Conservation (phyloP, 2,888 invertebrate genomes). For the Tridacna gigas region DNA sequence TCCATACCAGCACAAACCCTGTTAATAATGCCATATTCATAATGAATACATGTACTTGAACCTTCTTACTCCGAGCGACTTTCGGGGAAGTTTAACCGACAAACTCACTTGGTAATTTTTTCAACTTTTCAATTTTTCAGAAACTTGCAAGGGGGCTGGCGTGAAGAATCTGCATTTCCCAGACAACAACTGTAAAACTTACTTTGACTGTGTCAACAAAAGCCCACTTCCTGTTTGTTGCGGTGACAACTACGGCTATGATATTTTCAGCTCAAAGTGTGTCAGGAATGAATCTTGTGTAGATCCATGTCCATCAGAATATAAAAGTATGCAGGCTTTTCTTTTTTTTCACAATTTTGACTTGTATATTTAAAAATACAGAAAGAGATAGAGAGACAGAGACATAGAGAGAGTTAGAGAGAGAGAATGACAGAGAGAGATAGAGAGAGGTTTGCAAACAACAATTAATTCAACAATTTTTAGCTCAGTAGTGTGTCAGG, state of each 20-base stretch:
- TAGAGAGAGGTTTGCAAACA: too few relatives aligned
- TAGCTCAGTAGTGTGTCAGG: too few relatives aligned
- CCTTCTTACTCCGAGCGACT: neutral
- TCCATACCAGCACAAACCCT: too few relatives aligned
- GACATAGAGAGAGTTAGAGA: neutral
- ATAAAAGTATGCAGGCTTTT: neutral
- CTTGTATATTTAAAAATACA: neutral
- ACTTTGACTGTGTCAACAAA: slow-evolving; percentile 42
- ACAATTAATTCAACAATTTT: too few relatives aligned
- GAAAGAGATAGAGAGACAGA: neutral
- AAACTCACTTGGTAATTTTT: neutral
- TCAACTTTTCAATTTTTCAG: slow-evolving; percentile 19
- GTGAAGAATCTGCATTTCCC: slow-evolving; percentile 21
- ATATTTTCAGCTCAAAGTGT: slow-evolving; percentile 35
- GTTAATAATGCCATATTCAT: too few relatives aligned
- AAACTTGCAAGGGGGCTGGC: slow-evolving; percentile 26
- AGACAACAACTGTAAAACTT: slow-evolving; percentile 54
- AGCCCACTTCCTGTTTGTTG: slow-evolving; percentile 54
- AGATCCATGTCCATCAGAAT: slow-evolving; percentile 41
- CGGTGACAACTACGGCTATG: slow-evolving; percentile 37
- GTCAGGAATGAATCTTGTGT: slow-evolving; percentile 27
- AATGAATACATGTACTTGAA: neutral
- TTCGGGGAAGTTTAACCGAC: neutral
- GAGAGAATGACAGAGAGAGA: too few relatives aligned
- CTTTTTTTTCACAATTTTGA: neutral